Base-by-base conservation (phyloP, 1,140 invertebrate genomes). In the Elymnias hypermnestra region DNA sequence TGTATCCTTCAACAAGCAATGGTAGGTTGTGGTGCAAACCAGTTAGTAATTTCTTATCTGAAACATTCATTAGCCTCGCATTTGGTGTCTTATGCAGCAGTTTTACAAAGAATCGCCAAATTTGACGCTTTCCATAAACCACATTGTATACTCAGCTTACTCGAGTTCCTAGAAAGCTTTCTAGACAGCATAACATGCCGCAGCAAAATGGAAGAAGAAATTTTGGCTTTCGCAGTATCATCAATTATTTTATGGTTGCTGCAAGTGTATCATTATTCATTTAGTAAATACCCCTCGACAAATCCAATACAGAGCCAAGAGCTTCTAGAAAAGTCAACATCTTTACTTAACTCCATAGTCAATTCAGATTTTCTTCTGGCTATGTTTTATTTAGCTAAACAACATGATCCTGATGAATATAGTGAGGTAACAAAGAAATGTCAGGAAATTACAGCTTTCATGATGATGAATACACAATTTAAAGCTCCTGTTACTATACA, bases 1-100 rank as follows among this genome's bases (percentile, higher is more conserved):
- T 96, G 95, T 79, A 94, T 98, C 52, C 87, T 98, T 14, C 94
- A 97, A 71, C 96, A 98, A 84, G 95, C 96, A 0, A 88, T 97
- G 51, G 94, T 97, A 39, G 96, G 96, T 42, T 94, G 94, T 26
- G 95, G 94, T 15, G 96, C 96, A 2, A 98, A 98, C 87, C 90
- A 94, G 66, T 81, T 97, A 52, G 93, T 97, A 18, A 87, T 98
- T 51, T 96, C 94, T 9, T 98, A 98, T 83, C 88, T 98, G 18
- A 95, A 94, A 75, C 96, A 98, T 87, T 97, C 94, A 2, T 82
- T 98, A 19, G 94, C 94, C 61, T 94, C 95, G 15, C 94, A 96
- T 88, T 79, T 97, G 28, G 94, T 98, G 0, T 96, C 95, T 1
- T 95, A 96, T 86, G 94, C 94, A 8, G 94, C 95, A 6, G 95